Evolutionary conservation across 2,888 invertebrate genomes (phyloP).

Genomic region (Leucoma salicis): DNA sequence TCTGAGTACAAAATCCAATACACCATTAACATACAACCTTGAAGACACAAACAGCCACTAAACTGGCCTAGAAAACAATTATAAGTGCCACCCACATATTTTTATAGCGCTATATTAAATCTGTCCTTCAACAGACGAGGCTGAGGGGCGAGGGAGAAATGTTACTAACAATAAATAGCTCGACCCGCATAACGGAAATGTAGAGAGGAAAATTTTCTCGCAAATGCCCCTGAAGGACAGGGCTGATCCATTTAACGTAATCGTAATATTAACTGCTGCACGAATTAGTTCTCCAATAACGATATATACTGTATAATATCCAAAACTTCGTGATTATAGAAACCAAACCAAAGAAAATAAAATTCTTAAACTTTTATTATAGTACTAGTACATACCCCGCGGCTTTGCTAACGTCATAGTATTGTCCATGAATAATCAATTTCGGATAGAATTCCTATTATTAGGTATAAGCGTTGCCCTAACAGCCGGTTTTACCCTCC

Average conservation of each 20-base stretch:
- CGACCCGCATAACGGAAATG: constrained; percentile 37
- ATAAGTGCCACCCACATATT: constrained; percentile 27
- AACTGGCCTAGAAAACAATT: constrained; percentile 30
- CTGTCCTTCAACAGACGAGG: constrained; percentile 30
- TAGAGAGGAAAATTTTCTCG: constrained; percentile 46
- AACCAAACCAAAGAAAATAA: too few species aligned
- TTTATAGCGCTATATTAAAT: constrained; percentile 28
- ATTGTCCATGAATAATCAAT: too few species aligned
- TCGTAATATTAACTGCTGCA: too few species aligned
- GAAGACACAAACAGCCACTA: constrained; percentile 12
- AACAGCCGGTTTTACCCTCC: too few species aligned
- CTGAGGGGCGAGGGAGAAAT: constrained; percentile 5
- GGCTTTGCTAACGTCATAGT: too few species aligned
- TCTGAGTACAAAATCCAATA: not conserved
- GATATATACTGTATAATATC: too few species aligned
- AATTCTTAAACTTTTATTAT: too few species aligned
- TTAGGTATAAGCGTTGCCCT: too few species aligned
- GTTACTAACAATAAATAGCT: constrained; percentile 26
- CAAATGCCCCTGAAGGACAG: constrained; percentile 25
- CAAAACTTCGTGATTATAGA: too few species aligned
- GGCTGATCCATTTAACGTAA: constrained; percentile 24
- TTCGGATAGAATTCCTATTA: too few species aligned
- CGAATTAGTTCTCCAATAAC: too few species aligned
- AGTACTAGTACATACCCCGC: too few species aligned
- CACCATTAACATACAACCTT: constrained; percentile 11